Percentiles rank a stretch among this genome's conserved stretches.
These are phyloP conservation scores for Tragopan temminckii DNA, from an alignment of 2,797 vertebrate species.

Conservation along the genomic window DNA sequence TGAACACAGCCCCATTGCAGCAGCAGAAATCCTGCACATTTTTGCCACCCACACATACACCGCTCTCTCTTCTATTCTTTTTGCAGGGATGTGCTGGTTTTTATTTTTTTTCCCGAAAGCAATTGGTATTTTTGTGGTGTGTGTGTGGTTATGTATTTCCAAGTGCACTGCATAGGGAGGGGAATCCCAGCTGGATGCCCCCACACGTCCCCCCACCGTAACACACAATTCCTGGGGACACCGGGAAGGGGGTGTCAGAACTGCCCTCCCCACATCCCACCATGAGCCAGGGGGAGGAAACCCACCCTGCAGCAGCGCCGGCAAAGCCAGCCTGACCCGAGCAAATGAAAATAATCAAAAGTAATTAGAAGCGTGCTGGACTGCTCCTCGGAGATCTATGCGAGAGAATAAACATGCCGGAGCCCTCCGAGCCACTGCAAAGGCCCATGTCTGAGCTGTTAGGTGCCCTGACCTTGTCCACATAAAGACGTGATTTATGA, in stretches of 20 bases:
- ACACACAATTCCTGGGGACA: neutral
- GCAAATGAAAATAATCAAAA: conserved; percentile 99
- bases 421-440: conserved; percentile 87
- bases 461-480: conserved; percentile 97
- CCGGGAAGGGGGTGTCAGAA: conserved; percentile 22
- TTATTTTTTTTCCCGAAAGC: neutral
- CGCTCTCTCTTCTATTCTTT: neutral
- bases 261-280: conserved; percentile 83
- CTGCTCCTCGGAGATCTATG: conserved; percentile 93
- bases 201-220: neutral
- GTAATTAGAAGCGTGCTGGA: conserved; percentile 99
- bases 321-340: conserved; percentile 93
- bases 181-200: neutral
- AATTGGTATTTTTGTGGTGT: fast-evolving
- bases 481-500: conserved; percentile 99
- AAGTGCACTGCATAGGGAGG: neutral
- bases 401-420: conserved; percentile 95
- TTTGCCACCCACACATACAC: neutral
- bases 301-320: conserved; percentile 86
- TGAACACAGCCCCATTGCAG: neutral
- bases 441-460: conserved; percentile 92
- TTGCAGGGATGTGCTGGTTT: neutral
- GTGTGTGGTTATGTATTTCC: neutral
- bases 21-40: neutral
- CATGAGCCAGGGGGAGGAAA: conserved; percentile 85